A percentile compares a stretch with the other conserved stretches of the same genome.
These are phyloP conservation scores for Drosophila serrata DNA, from an alignment of 1,140 invertebrate species.

Conservation along the genomic window DNA sequence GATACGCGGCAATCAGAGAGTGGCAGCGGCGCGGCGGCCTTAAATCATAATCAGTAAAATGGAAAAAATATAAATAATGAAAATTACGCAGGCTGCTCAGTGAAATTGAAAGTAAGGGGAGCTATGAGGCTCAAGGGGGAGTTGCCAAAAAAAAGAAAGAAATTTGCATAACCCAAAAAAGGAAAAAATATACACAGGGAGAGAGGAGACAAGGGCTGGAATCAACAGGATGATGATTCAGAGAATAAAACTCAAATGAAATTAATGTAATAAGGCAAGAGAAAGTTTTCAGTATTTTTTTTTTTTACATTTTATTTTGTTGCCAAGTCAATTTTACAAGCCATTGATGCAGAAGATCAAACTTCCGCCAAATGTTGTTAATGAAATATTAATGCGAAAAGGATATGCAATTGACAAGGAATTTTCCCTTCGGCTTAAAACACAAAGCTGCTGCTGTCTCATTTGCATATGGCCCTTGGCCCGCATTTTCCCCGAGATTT, in stretches of 20 bases:
- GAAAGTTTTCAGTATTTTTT: neutral
- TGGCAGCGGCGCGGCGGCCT: constrained; percentile 55
- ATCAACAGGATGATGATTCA: constrained; percentile 80
- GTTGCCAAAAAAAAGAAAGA: constrained; percentile 56
- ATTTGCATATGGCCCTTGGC: constrained; percentile 68
- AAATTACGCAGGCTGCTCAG: constrained; percentile 54
- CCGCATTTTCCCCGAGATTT: constrained; percentile 4
- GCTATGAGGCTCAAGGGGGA: constrained; percentile 50
- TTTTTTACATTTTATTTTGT: constrained; percentile 21
- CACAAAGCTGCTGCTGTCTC: constrained; percentile 57
- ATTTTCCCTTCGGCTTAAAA: constrained; percentile 44
- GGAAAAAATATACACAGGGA: neutral
- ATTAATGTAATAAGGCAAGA: constrained; percentile 83
- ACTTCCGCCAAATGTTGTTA: constrained; percentile 84
- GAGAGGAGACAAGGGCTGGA: constrained; percentile 11
- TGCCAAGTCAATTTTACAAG: constrained; percentile 84
- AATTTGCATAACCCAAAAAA: constrained; percentile 70
- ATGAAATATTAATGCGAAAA: constrained; percentile 85
- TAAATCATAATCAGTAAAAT: constrained; percentile 85
- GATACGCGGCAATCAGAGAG: constrained; percentile 75
- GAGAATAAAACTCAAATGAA: constrained; percentile 73
- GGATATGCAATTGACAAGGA: constrained; percentile 84
- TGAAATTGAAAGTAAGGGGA: constrained; percentile 79
- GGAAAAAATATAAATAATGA: constrained; percentile 84
- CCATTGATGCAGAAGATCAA: constrained; percentile 85